Conservation (phyloP, 2,888 invertebrate species). For the Acronicta psi region DNA sequence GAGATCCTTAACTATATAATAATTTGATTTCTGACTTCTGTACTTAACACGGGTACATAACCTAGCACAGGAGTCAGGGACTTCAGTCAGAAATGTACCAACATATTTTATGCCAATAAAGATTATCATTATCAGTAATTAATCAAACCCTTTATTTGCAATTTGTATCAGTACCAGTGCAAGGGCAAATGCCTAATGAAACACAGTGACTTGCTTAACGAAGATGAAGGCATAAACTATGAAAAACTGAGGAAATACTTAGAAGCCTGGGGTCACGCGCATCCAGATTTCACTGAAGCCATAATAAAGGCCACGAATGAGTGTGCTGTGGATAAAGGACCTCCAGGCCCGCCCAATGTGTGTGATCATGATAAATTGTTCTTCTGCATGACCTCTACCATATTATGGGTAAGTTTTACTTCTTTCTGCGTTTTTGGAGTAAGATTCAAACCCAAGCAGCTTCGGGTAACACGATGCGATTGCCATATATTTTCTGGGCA, state of each 20-base stretch:
- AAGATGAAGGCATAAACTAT: constrained; percentile 63
- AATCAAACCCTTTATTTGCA: no score
- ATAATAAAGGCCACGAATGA: constrained; percentile 61
- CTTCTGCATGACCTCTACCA: constrained; percentile 71
- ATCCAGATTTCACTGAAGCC: constrained; percentile 65
- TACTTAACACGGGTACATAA: no score
- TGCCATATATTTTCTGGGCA: no score
- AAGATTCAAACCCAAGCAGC: no score
- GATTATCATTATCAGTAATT: no score
- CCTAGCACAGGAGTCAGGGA: no score
- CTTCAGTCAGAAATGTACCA: no score
- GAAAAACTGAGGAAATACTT: constrained; percentile 61
- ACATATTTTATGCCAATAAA: no score
- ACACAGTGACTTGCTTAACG: constrained; percentile 66
- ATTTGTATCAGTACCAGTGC: constrained; percentile 19
- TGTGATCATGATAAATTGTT: constrained; percentile 73
- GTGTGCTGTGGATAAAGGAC: constrained; percentile 59
- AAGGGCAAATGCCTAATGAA: constrained; percentile 66
- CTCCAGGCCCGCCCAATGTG: constrained; percentile 66
- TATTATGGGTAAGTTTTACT: constrained; percentile 42
- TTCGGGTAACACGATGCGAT: no score
- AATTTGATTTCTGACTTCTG: no score
- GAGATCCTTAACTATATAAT: no score
- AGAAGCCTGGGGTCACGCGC: constrained; percentile 61
- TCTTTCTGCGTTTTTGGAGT: background rate